These are phyloP conservation scores for Hesperophylax magnus DNA, from an alignment of 1,140 invertebrate genomes.

Conservation along the genomic window DNA sequence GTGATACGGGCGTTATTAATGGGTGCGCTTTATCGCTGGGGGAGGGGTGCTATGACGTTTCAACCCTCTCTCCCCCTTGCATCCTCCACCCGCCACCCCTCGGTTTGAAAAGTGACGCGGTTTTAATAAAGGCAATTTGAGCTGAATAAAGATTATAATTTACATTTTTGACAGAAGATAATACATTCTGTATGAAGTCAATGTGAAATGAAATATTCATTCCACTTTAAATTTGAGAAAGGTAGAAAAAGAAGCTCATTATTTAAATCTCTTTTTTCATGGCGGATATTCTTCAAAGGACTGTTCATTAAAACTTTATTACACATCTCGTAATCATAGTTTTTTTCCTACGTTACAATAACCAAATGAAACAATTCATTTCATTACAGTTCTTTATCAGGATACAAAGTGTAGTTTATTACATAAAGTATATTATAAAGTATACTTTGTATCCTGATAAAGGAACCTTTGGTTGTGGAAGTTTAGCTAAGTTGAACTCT, in stretches of 20 bases:
- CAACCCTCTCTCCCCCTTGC: neutral
- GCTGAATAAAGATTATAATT: constrained; percentile 25
- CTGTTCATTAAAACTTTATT: too few species aligned
- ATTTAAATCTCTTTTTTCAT: neutral
- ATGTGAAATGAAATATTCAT: neutral
- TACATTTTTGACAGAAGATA: constrained; percentile 30
- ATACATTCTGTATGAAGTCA: neutral
- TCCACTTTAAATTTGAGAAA: neutral
- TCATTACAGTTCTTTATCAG: too few species aligned
- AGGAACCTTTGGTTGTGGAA: too few species aligned
- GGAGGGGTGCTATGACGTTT: constrained; percentile 3
- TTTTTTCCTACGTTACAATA: too few species aligned
- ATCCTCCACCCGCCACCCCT: neutral
- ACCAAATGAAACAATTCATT: too few species aligned
- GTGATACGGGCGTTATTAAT: constrained; percentile 22
- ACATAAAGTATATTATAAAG: too few species aligned
- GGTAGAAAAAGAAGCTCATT: neutral
- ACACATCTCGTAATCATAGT: too few species aligned
- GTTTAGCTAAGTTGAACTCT: too few species aligned
- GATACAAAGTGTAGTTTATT: too few species aligned
- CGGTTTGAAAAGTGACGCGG: constrained; percentile 18
- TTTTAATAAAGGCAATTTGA: constrained; percentile 28
- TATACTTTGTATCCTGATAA: too few species aligned
- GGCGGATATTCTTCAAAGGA: neutral
- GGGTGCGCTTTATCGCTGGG: constrained; percentile 18